phyloP scores from a whole-genome alignment of 1,140 invertebrate species.

The Ruditapes philippinarum region DNA sequence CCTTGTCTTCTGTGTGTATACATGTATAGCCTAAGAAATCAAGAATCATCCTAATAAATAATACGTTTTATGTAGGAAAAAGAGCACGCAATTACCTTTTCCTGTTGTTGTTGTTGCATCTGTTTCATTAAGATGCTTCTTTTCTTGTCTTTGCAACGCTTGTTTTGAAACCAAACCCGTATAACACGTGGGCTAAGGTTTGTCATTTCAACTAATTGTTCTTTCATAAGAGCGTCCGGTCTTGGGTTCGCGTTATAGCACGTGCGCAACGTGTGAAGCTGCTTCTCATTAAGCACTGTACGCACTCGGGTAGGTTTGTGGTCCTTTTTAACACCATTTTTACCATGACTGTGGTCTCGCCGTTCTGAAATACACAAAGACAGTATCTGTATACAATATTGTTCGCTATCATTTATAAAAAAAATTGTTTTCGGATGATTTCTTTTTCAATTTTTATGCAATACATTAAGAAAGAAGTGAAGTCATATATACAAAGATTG shows the following conservation, averaged over 20 bases:
- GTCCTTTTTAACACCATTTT: constrained; percentile 81
- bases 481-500: no score
- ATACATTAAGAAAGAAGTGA: no score
- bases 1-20: no score
- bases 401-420: no score
- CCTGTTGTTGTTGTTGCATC: constrained; percentile 99
- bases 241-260: constrained; percentile 99
- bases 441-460: no score
- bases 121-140: constrained; percentile 98
- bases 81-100: constrained; percentile 81
- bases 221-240: constrained; percentile 99
- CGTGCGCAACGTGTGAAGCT: constrained; percentile 95
- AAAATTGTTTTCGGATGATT: no score
- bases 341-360: constrained; percentile 76
- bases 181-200: constrained; percentile 98
- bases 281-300: constrained; percentile 99
- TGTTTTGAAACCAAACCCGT: constrained; percentile 99
- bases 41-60: no score
- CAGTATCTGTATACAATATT: no score
- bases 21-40: no score
- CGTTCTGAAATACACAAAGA: constrained; percentile 72
- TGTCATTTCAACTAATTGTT: constrained; percentile 99
- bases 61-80: no score
- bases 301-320: constrained; percentile 97
- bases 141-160: constrained; percentile 99